A percentile compares a stretch with the other conserved stretches of the same genome.
These are phyloP conservation scores for Ammospiza caudacuta DNA, from an alignment of 2,113 vertebrate genomes.

Conservation along the genomic window DNA sequence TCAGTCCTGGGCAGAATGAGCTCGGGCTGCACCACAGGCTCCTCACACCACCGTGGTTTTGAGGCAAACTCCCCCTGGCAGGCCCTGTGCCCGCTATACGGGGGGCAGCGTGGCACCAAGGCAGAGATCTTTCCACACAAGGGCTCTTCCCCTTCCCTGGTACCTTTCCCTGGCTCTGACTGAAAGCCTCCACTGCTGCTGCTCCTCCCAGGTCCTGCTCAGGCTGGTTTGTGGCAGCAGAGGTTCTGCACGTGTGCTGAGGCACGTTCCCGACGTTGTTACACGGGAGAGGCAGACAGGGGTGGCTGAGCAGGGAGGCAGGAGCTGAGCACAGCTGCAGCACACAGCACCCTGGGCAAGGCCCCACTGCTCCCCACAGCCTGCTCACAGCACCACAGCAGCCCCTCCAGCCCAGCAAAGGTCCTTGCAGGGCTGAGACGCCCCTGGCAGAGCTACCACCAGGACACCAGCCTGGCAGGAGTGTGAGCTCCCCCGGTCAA, in stretches of 20 bases:
- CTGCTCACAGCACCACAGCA: background rate
- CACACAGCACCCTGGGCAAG: background rate
- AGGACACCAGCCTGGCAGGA: background rate
- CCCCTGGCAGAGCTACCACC: background rate
- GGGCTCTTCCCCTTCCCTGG: background rate
- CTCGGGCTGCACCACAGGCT: background rate
- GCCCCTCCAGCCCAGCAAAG: background rate
- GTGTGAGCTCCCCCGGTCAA: background rate
- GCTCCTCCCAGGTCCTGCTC: background rate
- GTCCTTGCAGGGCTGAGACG: background rate
- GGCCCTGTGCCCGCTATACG: fast-evolving
- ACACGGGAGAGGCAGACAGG: background rate
- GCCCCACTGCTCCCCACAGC: background rate
- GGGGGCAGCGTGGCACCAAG: fast-evolving
- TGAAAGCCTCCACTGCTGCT: background rate
- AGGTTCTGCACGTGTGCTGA: background rate
- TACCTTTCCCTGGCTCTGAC: background rate
- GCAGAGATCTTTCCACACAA: background rate
- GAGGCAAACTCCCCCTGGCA: background rate
- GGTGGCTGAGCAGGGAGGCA: conserved; percentile 1
- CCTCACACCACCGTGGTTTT: fast-evolving
- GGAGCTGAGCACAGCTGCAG: background rate
- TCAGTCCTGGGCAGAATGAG: background rate
- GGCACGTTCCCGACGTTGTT: background rate
- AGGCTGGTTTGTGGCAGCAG: background rate